These are phyloP conservation scores for Platycercus adscitus DNA, from an alignment of 2,113 vertebrate genomes.

Conservation along the genomic window DNA sequence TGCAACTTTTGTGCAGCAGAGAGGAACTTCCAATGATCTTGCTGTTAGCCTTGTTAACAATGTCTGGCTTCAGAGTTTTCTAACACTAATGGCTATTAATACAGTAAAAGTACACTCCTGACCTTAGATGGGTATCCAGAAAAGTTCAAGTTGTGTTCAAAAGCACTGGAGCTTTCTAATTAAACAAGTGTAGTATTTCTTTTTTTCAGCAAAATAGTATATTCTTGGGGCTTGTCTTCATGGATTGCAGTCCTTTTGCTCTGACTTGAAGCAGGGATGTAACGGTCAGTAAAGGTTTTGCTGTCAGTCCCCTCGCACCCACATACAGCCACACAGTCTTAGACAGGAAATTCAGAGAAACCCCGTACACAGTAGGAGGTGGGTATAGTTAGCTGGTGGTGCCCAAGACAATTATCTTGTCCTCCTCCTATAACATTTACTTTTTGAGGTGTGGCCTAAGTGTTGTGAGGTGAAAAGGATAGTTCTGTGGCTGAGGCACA, in stretches of 20 bases:
- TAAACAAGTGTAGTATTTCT: neutral
- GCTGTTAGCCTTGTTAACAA: neutral
- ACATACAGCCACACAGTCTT: neutral
- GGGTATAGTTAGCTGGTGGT: neutral
- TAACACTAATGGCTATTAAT: neutral
- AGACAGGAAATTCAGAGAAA: neutral
- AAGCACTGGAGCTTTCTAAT: neutral
- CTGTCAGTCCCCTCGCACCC: accelerated
- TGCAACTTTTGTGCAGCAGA: neutral
- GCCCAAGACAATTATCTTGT: neutral
- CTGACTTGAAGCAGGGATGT: neutral
- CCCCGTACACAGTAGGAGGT: neutral
- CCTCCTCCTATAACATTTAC: neutral
- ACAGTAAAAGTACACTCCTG: neutral
- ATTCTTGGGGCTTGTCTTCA: neutral
- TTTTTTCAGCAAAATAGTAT: neutral
- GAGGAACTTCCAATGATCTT: neutral
- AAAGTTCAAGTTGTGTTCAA: neutral
- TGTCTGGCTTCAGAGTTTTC: neutral
- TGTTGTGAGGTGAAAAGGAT: neutral
- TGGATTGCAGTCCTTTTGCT: neutral
- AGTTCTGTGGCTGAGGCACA: neutral
- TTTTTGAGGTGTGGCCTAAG: neutral
- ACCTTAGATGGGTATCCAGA: neutral
- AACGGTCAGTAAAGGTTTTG: neutral